Percentiles rank a stretch among this genome's conserved stretches.
Evolutionary conservation across 2,888 invertebrate species (phyloP).

Genomic region (Zaprionus lineosus): DNA sequence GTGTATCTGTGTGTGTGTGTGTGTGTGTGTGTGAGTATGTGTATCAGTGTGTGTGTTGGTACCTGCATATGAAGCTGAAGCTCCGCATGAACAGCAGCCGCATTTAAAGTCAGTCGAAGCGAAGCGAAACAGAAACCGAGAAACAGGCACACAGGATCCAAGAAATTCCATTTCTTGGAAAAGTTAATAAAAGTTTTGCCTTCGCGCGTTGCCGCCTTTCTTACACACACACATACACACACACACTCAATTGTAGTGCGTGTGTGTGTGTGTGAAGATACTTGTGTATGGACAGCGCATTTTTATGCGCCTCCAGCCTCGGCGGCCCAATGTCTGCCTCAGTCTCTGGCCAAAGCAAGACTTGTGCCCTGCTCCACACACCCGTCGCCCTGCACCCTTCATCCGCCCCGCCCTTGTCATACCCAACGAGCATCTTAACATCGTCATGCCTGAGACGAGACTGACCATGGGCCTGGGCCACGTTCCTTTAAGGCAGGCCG

Average conservation of each 20-base stretch:
- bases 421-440: slow-evolving; percentile 3
- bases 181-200: slow-evolving; percentile 79
- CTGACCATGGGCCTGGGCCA: slow-evolving; percentile 52
- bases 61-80: slow-evolving; percentile 45
- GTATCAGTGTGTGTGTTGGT: slow-evolving; percentile 21
- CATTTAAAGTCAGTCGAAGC: slow-evolving; percentile 77
- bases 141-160: slow-evolving; percentile 73
- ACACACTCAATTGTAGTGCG: neutral
- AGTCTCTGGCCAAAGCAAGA: slow-evolving; percentile 19
- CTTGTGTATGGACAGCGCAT: slow-evolving; percentile 47
- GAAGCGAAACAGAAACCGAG: slow-evolving; percentile 63
- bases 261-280: slow-evolving; percentile 4
- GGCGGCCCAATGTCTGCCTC: slow-evolving; percentile 73
- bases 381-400: neutral
- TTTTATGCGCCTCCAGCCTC: slow-evolving; percentile 71
- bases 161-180: slow-evolving; percentile 77
- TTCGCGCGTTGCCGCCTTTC: slow-evolving; percentile 69
- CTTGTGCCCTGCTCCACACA: neutral
- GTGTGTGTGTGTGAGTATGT: slow-evolving; percentile 9
- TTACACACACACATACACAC: slow-evolving; percentile 29
- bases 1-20: slow-evolving; percentile 4
- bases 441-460: slow-evolving; percentile 29
- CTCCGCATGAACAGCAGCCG: slow-evolving; percentile 49
- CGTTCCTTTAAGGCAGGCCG: slow-evolving; percentile 76
- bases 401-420: neutral